These are phyloP conservation scores for Pampus argenteus DNA, from an alignment of 2,797 vertebrate genomes.

Conservation along the genomic window DNA sequence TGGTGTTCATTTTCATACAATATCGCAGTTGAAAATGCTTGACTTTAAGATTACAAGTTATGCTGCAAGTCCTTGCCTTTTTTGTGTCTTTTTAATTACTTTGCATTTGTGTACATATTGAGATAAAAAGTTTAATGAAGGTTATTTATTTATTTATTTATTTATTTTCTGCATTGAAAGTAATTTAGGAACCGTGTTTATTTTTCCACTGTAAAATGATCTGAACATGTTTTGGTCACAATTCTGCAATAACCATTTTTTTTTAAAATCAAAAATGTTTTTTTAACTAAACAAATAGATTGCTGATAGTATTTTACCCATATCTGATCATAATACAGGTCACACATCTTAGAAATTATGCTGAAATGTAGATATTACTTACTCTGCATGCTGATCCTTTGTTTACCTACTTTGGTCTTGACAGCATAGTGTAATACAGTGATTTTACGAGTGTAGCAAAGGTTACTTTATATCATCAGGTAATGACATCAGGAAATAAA, in stretches of 20 bases:
- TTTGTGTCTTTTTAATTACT: background rate
- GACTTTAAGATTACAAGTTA: background rate
- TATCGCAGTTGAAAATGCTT: background rate
- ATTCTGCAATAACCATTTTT: background rate
- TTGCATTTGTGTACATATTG: background rate
- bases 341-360: slow-evolving; percentile 28
- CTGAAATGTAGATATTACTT: slow-evolving; percentile 42
- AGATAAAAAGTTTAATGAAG: too few species aligned
- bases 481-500: slow-evolving; percentile 38
- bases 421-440: slow-evolving; percentile 39
- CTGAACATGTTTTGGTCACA: background rate
- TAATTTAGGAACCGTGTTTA: background rate
- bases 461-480: slow-evolving; percentile 28
- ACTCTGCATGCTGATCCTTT: slow-evolving; percentile 39
- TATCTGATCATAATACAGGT: slow-evolving; percentile 12
- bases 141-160: too few species aligned
- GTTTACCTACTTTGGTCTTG: slow-evolving; percentile 54
- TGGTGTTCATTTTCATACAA: background rate
- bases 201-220: background rate
- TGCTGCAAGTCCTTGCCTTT: background rate
- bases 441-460: slow-evolving; percentile 15
- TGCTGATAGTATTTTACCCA: slow-evolving; percentile 8
- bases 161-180: background rate
- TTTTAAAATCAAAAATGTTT: background rate
- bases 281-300: slow-evolving; percentile 19